These are phyloP conservation scores for Odontothrips loti DNA, from an alignment of 2,888 invertebrate genomes.

Conservation along the genomic window DNA sequence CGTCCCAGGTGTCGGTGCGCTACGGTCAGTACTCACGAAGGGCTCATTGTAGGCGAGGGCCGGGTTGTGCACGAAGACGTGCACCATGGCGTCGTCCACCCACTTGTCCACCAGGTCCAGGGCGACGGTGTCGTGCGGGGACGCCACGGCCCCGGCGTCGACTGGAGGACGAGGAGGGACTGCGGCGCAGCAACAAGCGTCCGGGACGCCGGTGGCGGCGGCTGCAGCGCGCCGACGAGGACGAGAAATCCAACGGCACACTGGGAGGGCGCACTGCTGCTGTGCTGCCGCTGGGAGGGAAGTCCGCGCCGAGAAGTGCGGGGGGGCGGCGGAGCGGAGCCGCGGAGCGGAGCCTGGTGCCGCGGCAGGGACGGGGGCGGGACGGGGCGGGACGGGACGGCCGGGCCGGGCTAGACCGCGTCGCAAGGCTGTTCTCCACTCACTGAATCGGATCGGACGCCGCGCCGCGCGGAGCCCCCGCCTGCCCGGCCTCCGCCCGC, in stretches of 20 bases:
- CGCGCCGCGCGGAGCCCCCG: not conserved
- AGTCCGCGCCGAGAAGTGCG: not conserved
- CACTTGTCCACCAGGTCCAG: conserved; percentile 10
- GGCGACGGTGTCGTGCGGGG: not conserved
- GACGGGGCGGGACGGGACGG: not conserved
- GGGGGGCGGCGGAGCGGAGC: too few relatives aligned
- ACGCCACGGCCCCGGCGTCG: too few relatives aligned
- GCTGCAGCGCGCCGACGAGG: not conserved
- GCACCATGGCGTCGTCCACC: conserved; percentile 13
- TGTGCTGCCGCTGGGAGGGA: not conserved
- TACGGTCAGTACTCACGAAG: not conserved
- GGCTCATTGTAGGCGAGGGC: conserved; percentile 1
- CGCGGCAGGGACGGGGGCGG: not conserved
- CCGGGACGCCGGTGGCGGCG: too few relatives aligned
- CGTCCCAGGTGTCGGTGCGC: too few relatives aligned
- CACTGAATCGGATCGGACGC: not conserved
- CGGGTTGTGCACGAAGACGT: conserved; percentile 6
- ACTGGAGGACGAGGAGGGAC: too few relatives aligned
- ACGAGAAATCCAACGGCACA: too few relatives aligned
- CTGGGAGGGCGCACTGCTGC: not conserved
- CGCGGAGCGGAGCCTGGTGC: too few relatives aligned
- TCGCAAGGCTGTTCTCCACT: conserved; percentile 19
- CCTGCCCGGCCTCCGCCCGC: not conserved
- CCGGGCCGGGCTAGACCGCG: not conserved
- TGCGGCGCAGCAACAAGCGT: too few relatives aligned